Evolutionary conservation across 2,888 invertebrate genomes (phyloP).

Genomic region (Cephus rjabovi): DNA sequence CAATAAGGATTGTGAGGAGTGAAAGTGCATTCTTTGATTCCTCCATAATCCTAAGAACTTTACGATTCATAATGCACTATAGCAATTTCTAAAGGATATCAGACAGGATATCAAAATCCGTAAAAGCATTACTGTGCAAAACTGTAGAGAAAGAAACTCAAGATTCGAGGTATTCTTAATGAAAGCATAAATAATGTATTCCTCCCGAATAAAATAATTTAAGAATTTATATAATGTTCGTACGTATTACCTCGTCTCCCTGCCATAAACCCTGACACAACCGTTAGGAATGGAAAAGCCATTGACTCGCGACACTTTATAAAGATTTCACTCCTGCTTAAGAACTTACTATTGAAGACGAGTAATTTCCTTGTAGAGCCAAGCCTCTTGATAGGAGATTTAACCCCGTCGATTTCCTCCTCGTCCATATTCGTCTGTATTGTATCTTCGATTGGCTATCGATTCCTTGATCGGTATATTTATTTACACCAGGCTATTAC

Average conservation of each 20-base stretch:
- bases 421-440: slow-evolving; percentile 73
- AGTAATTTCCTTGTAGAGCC: slow-evolving; percentile 85
- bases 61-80: neutral
- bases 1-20: neutral
- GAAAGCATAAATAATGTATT: neutral
- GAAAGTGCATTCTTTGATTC: neutral
- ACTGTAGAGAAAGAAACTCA: neutral
- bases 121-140: no score
- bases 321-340: neutral
- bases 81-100: neutral
- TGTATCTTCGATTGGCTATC: slow-evolving; percentile 11
- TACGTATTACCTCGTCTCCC: neutral
- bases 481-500: slow-evolving; percentile 15
- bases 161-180: neutral
- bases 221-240: neutral
- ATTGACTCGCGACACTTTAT: neutral
- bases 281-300: neutral
- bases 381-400: slow-evolving; percentile 83
- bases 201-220: neutral
- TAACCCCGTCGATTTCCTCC: slow-evolving; percentile 77
- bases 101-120: neutral
- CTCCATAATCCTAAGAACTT: neutral
- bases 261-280: neutral
- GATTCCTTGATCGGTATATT: slow-evolving; percentile 10
- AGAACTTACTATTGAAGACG: slow-evolving; percentile 81